Evolutionary conservation across 2,888 invertebrate species (phyloP).

Genomic region (Stratiomys singularior): DNA sequence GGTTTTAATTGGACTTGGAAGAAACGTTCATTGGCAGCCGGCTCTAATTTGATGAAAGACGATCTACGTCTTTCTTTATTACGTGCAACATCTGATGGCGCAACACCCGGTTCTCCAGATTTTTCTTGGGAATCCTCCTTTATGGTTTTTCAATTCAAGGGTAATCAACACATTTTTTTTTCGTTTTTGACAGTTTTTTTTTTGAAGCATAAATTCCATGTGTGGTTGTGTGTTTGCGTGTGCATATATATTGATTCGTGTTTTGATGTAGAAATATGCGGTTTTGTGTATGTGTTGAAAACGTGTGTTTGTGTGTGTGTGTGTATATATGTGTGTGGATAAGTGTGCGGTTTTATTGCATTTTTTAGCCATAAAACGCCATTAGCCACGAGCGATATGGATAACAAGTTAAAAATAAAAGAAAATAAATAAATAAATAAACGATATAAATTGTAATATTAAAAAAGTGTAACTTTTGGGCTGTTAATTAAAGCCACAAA

Average conservation of each 20-base stretch:
- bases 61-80: conserved; percentile 60
- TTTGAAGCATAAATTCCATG: neutral
- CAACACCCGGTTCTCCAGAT: conserved; percentile 52
- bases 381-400: no score
- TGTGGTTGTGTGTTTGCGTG: conserved; percentile 14
- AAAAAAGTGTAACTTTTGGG: no score
- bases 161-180: neutral
- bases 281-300: no score
- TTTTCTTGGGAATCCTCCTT: conserved; percentile 46
- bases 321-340: neutral
- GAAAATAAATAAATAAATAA: no score
- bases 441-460: no score
- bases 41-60: conserved; percentile 66
- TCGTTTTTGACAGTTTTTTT: conserved; percentile 10
- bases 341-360: neutral
- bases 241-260: neutral
- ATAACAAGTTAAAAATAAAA: no score
- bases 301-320: neutral
- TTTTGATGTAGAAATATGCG: neutral
- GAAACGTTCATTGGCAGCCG: conserved; percentile 69
- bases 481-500: no score
- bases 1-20: conserved; percentile 72
- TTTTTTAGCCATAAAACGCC: neutral
- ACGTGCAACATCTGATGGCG: conserved; percentile 36
- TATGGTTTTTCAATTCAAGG: no score